Evolutionary conservation across 2,888 invertebrate species (phyloP).

Genomic region (Parnassius apollo): DNA sequence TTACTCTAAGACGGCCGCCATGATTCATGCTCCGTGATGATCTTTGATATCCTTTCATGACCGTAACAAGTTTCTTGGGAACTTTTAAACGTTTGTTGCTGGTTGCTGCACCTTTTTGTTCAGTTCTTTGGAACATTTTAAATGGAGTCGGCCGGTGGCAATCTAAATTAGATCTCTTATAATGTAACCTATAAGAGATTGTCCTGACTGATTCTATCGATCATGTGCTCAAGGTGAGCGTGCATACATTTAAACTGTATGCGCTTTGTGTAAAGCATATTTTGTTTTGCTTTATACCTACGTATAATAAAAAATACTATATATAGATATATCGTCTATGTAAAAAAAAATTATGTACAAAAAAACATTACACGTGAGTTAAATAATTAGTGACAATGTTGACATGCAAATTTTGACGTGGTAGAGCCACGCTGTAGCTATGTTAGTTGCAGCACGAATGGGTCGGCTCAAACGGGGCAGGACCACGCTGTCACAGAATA

Average conservation of each 20-base stretch:
- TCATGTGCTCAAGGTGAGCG: no score
- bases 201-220: no score
- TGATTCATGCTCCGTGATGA: constrained; percentile 11
- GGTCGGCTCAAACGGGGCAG: no score
- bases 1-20: neutral
- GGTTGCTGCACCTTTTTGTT: constrained; percentile 8
- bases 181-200: neutral
- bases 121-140: constrained; percentile 4
- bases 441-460: no score
- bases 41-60: constrained; percentile 14
- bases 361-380: no score
- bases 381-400: no score
- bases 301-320: neutral
- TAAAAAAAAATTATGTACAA: no score
- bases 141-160: neutral
- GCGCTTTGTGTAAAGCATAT: neutral
- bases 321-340: no score
- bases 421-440: no score
- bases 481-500: no score
- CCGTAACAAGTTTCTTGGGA: constrained; percentile 27
- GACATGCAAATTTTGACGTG: no score
- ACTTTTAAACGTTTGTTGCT: constrained; percentile 8
- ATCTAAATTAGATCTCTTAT: neutral
- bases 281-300: neutral
- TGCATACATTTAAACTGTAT: neutral